Evolutionary conservation across 2,113 vertebrate genomes (phyloP), one percentile per base, ranked within the genome.

Genomic region (Osmerus eperlanus): DNA sequence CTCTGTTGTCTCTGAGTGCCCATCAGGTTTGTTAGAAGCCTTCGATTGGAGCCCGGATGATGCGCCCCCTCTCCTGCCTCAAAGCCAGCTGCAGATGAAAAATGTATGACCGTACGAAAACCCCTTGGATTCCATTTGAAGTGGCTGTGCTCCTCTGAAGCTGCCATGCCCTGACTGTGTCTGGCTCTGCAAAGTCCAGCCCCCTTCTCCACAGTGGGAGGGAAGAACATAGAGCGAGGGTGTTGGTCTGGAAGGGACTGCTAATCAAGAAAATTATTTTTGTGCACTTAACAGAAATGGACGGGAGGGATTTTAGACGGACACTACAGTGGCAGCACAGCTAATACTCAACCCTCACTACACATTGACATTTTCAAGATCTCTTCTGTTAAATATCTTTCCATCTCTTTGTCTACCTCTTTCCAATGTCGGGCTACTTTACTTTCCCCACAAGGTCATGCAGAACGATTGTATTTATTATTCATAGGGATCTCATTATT

Each of bases 1-100:
- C 54, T 23, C 16, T 61, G 75, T 84, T 83, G 82, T 77, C 76
- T 89, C 81, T 75, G 80, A 85, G 79, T 87, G 80, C 84, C 70
- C 80, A 47, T 47, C 41, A 72, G 73, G 85, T 73, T 89, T 88
- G 88, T 88, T 81, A 68, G 77, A 84, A 81, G 88, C 77, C 77
- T 86, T 89, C 77, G 79, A 76, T 81, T 71, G 72, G 63, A 83
- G 80, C 72, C 77, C 25, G 52, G 71, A 72, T 61, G 75, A 78
- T 74, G 78, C 86, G 81, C 80, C 79, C 85, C 84, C 83, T 84
- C 77, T 88, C 73, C 75, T 69, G 74, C 88, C 91, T 91, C 91
- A 88, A 88, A 92, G 91, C 87, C 64, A 81, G 83, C 78, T 78
- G 81, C 70, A 74, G 83, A 94, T 93, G 88, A 94, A 93, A 93